A percentile compares a stretch with the other conserved stretches of the same genome.
phyloP scores from a whole-genome alignment of 2,113 vertebrate species.

The Myiopsitta monachus region DNA sequence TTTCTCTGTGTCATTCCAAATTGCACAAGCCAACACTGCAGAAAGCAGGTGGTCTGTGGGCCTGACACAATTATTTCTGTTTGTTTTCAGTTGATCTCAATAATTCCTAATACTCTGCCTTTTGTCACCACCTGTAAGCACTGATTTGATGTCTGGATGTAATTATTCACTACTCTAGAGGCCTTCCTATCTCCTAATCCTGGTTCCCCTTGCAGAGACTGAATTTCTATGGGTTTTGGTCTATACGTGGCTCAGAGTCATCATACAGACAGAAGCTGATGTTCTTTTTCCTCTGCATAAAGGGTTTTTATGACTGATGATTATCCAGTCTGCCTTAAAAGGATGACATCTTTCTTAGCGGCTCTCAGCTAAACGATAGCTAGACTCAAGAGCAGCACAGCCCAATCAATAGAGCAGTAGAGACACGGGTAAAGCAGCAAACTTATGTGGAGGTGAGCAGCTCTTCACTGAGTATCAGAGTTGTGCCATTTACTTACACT shows the following conservation, averaged over 20 bases:
- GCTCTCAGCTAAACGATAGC: neutral
- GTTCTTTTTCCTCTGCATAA: neutral
- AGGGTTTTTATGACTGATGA: neutral
- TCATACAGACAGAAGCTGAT: neutral
- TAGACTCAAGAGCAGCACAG: neutral
- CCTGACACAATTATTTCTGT: neutral
- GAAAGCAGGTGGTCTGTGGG: neutral
- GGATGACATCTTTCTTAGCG: neutral
- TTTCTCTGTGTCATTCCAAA: neutral
- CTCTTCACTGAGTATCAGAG: neutral
- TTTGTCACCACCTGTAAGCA: neutral
- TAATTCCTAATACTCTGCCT: neutral
- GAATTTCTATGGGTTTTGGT: neutral
- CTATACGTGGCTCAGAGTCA: neutral
- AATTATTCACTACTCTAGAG: neutral
- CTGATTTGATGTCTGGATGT: neutral
- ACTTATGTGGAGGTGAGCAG: neutral
- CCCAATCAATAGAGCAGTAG: neutral
- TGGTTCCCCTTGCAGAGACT: neutral
- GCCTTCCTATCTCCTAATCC: neutral
- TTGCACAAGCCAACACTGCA: neutral
- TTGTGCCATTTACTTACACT: neutral
- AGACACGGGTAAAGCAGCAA: neutral
- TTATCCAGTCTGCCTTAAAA: neutral
- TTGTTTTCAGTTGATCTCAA: neutral